Conservation (phyloP, 2,113 vertebrate genomes). For the Calonectris borealis region DNA sequence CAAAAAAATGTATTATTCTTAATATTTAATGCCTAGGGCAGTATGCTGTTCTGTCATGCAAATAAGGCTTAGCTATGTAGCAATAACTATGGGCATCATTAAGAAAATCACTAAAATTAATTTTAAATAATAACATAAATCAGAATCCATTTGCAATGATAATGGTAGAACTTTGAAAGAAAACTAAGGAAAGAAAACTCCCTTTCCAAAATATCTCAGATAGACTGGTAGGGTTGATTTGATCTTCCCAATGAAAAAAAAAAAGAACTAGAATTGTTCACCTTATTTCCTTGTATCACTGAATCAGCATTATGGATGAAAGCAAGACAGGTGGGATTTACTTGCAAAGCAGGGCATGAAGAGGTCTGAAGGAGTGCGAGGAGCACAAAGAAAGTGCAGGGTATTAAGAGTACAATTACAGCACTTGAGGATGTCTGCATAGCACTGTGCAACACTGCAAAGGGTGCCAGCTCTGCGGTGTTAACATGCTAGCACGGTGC, state of each 20-base stretch:
- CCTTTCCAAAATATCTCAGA: neutral
- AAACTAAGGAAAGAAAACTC: neutral
- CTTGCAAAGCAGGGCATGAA: neutral
- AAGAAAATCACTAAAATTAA: neutral
- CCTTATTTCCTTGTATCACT: neutral
- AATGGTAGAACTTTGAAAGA: neutral
- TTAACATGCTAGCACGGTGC: accelerated
- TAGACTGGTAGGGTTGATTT: neutral
- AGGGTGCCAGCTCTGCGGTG: neutral
- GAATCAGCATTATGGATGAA: neutral
- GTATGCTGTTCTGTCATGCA: neutral
- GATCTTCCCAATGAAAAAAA: neutral
- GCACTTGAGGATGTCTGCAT: neutral
- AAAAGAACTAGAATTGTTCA: neutral
- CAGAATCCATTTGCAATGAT: neutral
- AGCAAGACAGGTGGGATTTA: neutral
- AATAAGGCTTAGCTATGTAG: neutral
- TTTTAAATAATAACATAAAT: neutral
- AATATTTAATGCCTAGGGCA: neutral
- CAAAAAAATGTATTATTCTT: neutral
- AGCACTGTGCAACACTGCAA: neutral
- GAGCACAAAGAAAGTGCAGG: neutral
- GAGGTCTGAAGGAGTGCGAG: neutral
- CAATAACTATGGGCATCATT: neutral
- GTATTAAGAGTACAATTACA: neutral